These are phyloP conservation scores for Cyanoderma ruficeps DNA, from an alignment of 2,113 vertebrate genomes.

Conservation along the genomic window DNA sequence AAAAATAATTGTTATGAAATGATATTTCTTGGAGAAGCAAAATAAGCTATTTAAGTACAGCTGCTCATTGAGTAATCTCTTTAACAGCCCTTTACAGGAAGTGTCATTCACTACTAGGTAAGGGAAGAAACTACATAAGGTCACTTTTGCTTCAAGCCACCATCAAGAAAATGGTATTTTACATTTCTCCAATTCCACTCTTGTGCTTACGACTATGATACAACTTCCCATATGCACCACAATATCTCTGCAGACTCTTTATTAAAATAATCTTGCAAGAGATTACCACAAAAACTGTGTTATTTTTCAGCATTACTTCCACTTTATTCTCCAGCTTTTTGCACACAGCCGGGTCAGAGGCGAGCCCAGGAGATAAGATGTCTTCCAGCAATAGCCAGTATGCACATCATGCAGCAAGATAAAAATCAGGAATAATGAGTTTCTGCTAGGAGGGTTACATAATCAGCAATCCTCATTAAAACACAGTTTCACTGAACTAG, in stretches of 20 bases:
- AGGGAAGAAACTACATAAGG: neutral
- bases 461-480: conserved; percentile 29
- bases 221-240: neutral
- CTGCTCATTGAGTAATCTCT: neutral
- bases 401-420: neutral
- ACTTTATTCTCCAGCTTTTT: neutral
- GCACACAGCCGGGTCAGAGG: neutral
- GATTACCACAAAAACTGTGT: neutral
- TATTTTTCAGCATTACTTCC: neutral
- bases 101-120: neutral
- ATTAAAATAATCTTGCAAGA: neutral
- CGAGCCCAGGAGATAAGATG: neutral
- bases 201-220: neutral
- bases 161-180: neutral
- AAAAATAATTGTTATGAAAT: neutral
- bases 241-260: neutral
- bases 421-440: conserved; percentile 52
- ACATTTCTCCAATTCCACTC: neutral
- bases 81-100: neutral
- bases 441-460: conserved; percentile 24
- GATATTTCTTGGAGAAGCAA: neutral
- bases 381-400: neutral
- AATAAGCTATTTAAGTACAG: neutral
- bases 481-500: neutral
- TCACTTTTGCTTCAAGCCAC: neutral